Conservation (phyloP, 2,113 vertebrate genomes). For the Eublepharis macularius region DNA sequence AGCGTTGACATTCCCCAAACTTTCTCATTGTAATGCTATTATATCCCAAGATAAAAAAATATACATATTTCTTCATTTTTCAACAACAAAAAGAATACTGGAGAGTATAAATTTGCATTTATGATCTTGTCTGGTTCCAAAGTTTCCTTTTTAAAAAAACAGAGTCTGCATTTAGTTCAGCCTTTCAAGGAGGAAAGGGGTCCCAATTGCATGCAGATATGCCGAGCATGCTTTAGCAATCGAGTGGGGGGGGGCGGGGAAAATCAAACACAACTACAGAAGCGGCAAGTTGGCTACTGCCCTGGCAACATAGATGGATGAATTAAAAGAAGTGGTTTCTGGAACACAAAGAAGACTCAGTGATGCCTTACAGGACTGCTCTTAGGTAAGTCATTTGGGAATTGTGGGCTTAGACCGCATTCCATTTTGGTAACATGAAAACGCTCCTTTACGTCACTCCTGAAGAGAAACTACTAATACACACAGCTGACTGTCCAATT, state of each 20-base stretch:
- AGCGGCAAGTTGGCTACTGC: not conserved
- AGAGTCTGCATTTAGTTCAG: constrained; percentile 21
- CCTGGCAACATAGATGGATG: not conserved
- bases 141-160: constrained; percentile 54
- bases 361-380: not conserved
- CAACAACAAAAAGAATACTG: constrained; percentile 52
- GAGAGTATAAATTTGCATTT: constrained; percentile 61
- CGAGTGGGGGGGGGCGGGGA: not conserved
- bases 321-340: constrained; percentile 24
- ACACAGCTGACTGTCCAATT: not conserved
- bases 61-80: constrained; percentile 57
- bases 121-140: constrained; percentile 50
- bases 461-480: not conserved
- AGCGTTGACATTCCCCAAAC: constrained; percentile 49
- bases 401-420: not conserved
- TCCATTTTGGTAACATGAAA: not conserved
- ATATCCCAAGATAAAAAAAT: constrained; percentile 58
- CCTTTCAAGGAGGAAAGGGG: constrained; percentile 18
- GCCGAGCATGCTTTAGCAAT: constrained; percentile 19
- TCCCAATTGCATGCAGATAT: not conserved
- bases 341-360: not conserved
- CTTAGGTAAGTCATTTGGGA: not conserved
- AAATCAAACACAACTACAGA: constrained; percentile 12
- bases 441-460: not conserved
- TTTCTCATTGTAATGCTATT: constrained; percentile 45